A percentile compares a stretch with the other conserved stretches of the same genome.
These are phyloP conservation scores for Thalassoma bifasciatum DNA, from an alignment of 2,113 vertebrate genomes.

Conservation along the genomic window DNA sequence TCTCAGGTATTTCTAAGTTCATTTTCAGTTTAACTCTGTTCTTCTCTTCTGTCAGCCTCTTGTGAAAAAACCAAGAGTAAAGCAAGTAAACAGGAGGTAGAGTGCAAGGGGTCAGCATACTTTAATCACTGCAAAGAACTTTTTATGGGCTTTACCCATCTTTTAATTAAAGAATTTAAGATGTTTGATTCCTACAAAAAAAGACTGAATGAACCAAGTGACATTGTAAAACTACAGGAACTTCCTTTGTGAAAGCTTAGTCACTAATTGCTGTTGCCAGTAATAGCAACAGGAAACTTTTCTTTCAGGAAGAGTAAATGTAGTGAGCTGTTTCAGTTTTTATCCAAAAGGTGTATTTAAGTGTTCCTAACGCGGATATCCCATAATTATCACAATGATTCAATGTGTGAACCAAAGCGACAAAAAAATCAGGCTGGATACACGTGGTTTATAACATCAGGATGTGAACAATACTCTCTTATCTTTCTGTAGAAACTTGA, in stretches of 20 bases:
- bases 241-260: constrained; percentile 14
- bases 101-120: not conserved
- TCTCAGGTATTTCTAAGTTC: too few relatives aligned
- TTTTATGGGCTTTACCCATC: not conserved
- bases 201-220: not conserved
- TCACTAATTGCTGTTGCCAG: constrained; percentile 21
- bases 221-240: not conserved
- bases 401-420: not conserved
- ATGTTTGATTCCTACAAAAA: not conserved
- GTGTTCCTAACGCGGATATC: not conserved
- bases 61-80: too few relatives aligned
- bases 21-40: too few relatives aligned
- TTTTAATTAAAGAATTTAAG: not conserved
- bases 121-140: not conserved
- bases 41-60: too few relatives aligned
- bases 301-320: not conserved
- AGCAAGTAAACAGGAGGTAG: too few relatives aligned
- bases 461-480: too few relatives aligned
- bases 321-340: not conserved
- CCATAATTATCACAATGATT: not conserved
- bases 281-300: constrained; percentile 13
- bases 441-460: not conserved
- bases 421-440: not conserved
- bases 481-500: too few relatives aligned
- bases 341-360: constrained; percentile 12